Conservation (phyloP, 2,888 invertebrate genomes). For the Coelinius sp. region DNA sequence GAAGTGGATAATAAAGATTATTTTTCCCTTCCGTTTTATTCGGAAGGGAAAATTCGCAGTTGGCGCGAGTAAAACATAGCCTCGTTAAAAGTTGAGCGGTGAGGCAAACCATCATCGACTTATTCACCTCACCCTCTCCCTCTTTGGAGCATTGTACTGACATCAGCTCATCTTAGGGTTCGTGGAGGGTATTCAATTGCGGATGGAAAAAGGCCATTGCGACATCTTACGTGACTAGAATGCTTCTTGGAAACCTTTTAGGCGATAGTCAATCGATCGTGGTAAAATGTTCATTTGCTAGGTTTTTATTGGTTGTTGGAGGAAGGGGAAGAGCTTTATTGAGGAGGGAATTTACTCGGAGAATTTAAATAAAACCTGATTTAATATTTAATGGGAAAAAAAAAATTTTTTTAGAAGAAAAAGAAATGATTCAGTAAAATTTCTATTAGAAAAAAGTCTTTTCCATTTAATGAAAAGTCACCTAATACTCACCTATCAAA, state of each 20-base stretch:
- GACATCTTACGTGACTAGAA: slow-evolving; percentile 8
- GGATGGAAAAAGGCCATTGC: background rate
- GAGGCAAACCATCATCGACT: slow-evolving; percentile 10
- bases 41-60: background rate
- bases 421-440: too few relatives aligned
- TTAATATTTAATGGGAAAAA: too few relatives aligned
- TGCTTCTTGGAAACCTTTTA: background rate
- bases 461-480: background rate
- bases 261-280: background rate
- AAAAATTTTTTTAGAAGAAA: too few relatives aligned
- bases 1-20: background rate
- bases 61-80: background rate
- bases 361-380: too few relatives aligned
- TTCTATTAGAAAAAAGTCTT: too few relatives aligned
- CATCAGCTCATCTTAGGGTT: background rate
- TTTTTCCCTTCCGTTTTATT: background rate
- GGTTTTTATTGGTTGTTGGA: background rate
- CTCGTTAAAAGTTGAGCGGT: slow-evolving; percentile 23
- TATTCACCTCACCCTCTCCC: background rate
- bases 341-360: background rate
- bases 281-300: background rate
- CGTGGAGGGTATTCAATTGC: background rate
- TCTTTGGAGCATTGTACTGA: background rate
- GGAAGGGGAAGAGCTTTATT: background rate
- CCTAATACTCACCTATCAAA: background rate